These are phyloP conservation scores for Sisor rabdophorus DNA, from an alignment of 2,113 vertebrate genomes.

Conservation along the genomic window DNA sequence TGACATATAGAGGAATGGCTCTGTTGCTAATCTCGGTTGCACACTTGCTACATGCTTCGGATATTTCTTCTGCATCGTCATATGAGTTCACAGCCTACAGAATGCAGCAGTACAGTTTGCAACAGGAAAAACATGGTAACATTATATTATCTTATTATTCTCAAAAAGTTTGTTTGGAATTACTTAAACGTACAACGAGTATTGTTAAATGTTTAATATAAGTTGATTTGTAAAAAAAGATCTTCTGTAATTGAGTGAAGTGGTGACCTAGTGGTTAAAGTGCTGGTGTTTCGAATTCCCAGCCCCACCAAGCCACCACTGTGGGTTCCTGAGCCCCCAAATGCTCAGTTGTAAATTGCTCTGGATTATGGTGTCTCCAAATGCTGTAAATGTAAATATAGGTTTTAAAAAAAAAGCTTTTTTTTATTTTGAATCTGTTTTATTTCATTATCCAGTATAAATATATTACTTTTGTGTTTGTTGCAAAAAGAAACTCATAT, in stretches of 20 bases:
- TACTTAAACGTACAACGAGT: neutral
- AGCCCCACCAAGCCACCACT: too few species aligned
- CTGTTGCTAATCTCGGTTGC: constrained; percentile 55
- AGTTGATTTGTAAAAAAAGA: neutral
- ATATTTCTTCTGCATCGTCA: constrained; percentile 60
- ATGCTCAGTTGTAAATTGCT: too few species aligned
- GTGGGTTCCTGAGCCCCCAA: too few species aligned
- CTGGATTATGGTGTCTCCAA: too few species aligned
- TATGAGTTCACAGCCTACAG: constrained; percentile 71
- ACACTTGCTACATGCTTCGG: constrained; percentile 53
- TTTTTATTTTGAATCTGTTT: neutral
- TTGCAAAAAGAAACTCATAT: neutral
- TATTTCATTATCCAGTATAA: neutral
- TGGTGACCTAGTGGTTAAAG: too few species aligned
- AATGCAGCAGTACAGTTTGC: constrained; percentile 73
- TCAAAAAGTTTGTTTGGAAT: too few species aligned
- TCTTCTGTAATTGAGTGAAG: neutral
- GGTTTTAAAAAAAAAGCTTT: too few species aligned
- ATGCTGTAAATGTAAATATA: too few species aligned
- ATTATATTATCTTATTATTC: neutral
- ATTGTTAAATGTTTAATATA: neutral
- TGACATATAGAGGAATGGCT: constrained; percentile 42
- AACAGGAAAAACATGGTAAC: constrained; percentile 63
- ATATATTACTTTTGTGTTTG: neutral
- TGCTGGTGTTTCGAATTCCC: too few species aligned